Percentiles rank a stretch among this genome's conserved stretches.
Conservation (phyloP, 2,888 invertebrate species). For the Heteromyza rotundicornis region DNA sequence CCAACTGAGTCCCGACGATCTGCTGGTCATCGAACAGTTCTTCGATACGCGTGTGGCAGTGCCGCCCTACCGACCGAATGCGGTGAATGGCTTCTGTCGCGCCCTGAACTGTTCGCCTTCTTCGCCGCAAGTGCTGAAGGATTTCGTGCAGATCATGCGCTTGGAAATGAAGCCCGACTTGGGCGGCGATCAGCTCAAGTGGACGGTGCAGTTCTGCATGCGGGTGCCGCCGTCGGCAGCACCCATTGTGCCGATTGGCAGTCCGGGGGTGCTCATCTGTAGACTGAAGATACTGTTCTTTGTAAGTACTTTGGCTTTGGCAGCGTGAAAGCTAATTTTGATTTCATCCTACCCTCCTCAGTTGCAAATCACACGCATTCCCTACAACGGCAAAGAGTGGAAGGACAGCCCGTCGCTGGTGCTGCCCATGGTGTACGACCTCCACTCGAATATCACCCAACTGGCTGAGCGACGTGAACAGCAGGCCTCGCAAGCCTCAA, state of each 20-base stretch:
- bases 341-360: slow-evolving; percentile 44
- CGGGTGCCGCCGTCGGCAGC: slow-evolving; percentile 87
- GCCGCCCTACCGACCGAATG: slow-evolving; percentile 89
- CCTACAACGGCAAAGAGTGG: slow-evolving; percentile 69
- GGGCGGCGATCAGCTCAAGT: slow-evolving; percentile 72
- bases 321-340: neutral
- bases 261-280: slow-evolving; percentile 84
- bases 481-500: slow-evolving; percentile 66
- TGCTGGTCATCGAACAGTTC: slow-evolving; percentile 89
- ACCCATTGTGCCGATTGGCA: slow-evolving; percentile 88
- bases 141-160: slow-evolving; percentile 79
- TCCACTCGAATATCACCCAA: slow-evolving; percentile 83
- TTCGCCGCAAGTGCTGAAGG: slow-evolving; percentile 85
- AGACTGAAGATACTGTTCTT: slow-evolving; percentile 91
- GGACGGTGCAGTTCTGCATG: slow-evolving; percentile 91
- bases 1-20: slow-evolving; percentile 84
- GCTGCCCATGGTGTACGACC: slow-evolving; percentile 89
- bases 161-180: slow-evolving; percentile 69
- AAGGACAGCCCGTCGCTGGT: slow-evolving; percentile 78
- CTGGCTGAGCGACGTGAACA: slow-evolving; percentile 83
- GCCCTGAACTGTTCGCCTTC: slow-evolving; percentile 85
- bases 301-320: slow-evolving; percentile 66
- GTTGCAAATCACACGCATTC: slow-evolving; percentile 78
- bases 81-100: slow-evolving; percentile 84
- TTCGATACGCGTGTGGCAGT: slow-evolving; percentile 89